A percentile compares a stretch with the other conserved stretches of the same genome.
These are phyloP conservation scores for Saturnia pavonia DNA, from an alignment of 2,888 invertebrate species.

Conservation along the genomic window DNA sequence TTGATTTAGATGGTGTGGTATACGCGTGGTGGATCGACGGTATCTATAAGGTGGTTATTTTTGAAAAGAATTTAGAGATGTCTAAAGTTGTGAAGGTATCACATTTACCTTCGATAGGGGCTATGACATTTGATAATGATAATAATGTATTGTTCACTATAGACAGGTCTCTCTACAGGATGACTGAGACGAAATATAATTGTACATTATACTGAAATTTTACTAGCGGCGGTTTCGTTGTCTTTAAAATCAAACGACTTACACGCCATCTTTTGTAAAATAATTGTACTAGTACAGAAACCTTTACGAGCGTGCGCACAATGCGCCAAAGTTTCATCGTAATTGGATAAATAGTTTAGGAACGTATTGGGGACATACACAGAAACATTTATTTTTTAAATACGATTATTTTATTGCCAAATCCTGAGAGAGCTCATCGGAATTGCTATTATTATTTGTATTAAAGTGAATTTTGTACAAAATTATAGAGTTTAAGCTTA, in stretches of 20 bases:
- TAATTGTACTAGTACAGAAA: too few relatives aligned
- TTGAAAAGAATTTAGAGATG: slow-evolving; percentile 47
- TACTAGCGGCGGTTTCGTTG: background rate
- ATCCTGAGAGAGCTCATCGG: background rate
- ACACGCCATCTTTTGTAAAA: too few relatives aligned
- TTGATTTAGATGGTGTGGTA: slow-evolving; percentile 59
- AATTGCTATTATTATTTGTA: background rate
- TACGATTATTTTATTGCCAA: background rate
- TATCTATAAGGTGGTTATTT: slow-evolving; percentile 56
- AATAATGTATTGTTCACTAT: slow-evolving; percentile 64
- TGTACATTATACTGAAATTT: slow-evolving; percentile 29
- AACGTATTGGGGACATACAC: too few relatives aligned
- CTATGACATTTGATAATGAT: slow-evolving; percentile 63
- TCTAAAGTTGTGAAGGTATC: slow-evolving; percentile 55
- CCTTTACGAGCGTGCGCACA: too few relatives aligned
- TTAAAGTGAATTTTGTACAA: background rate
- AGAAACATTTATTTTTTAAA: too few relatives aligned
- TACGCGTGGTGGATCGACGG: slow-evolving; percentile 74
- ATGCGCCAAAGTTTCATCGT: too few relatives aligned
- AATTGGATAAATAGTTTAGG: too few relatives aligned
- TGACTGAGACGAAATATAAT: slow-evolving; percentile 40
- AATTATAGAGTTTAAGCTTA: background rate
- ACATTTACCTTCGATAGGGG: slow-evolving; percentile 52
- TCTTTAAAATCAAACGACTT: too few relatives aligned
- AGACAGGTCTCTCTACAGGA: slow-evolving; percentile 50